Conservation (phyloP, 1,140 invertebrate species). For the Orchestia grillus region DNA sequence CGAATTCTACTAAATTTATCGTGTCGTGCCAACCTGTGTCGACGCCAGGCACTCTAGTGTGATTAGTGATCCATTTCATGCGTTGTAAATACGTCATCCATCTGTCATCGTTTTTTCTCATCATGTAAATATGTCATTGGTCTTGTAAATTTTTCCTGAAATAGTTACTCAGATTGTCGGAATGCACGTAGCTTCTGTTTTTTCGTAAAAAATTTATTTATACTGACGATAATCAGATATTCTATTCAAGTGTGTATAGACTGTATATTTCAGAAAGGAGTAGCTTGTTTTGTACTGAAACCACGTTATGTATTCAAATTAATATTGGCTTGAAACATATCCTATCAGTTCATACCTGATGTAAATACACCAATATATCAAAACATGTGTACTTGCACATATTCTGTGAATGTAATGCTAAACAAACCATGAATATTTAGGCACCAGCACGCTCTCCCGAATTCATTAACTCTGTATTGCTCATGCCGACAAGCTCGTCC, state of each 20-base stretch:
- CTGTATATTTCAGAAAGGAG: neutral
- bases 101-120: neutral
- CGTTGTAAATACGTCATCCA: neutral
- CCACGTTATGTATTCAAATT: neutral
- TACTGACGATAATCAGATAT: neutral
- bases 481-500: constrained; percentile 29
- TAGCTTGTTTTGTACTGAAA: neutral
- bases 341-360: neutral
- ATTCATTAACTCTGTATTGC: constrained; percentile 34
- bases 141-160: neutral
- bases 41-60: constrained; percentile 43
- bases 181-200: neutral
- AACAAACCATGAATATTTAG: neutral
- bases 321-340: neutral
- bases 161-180: neutral
- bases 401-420: neutral
- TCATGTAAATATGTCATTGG: neutral
- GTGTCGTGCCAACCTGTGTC: neutral
- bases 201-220: neutral
- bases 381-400: neutral
- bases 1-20: constrained; percentile 47
- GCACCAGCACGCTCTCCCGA: neutral
- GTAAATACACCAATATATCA: neutral
- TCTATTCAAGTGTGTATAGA: neutral
- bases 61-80: neutral